Base-by-base conservation (phyloP, 2,113 vertebrate genomes). In the Nothocercus julius region DNA sequence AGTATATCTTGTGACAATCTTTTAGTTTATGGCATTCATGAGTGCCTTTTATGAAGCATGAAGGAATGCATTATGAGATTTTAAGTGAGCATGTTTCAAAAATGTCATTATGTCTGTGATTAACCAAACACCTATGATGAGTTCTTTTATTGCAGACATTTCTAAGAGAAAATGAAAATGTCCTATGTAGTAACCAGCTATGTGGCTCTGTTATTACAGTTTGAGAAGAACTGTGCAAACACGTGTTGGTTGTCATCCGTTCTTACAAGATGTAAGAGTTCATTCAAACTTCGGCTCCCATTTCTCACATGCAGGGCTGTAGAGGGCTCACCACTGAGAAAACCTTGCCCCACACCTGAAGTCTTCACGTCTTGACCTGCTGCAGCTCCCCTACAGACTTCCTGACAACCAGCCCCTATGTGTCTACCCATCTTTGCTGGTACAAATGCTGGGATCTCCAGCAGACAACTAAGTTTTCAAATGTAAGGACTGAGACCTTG, bases 121-220 rank as follows among this genome's bases (percentile, higher is more conserved):
- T 90, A 47, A 72, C 18, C 4, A 40, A 75, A 78, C 11, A 78
- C 16, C 32, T 75, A 61, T 53, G 51, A 81, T 78, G 85, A 85
- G 38, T 85, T 36, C n/a, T 85, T 85, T 81, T 88, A 84, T 58
- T 93, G 62, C 11, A 61, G 47, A 58, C 20, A 61, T 87, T 92
- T 93, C 58, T 68, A 68, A 82, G 38, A 75, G 27, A 93, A 92
- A 95, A 24, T 25, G 9, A 24, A 86, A 92, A 74, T 51, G 1
- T 49, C 87, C 30, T 36, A 1, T 70, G 21, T 63, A 27, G 58
- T 36, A 90, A 56, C 2, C 16, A 30, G 28, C 54, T 59, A 86
- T 28, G 17, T 58, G 15, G 6, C 53, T 91, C 56, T 92, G 19
- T 85, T 67, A 75, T 22, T 88, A 30, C 34, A 22, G 4, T 19